Percentiles rank a stretch among this genome's conserved stretches.
Evolutionary conservation across 2,113 vertebrate genomes (phyloP).

Genomic region (Aspidoscelis tigris): DNA sequence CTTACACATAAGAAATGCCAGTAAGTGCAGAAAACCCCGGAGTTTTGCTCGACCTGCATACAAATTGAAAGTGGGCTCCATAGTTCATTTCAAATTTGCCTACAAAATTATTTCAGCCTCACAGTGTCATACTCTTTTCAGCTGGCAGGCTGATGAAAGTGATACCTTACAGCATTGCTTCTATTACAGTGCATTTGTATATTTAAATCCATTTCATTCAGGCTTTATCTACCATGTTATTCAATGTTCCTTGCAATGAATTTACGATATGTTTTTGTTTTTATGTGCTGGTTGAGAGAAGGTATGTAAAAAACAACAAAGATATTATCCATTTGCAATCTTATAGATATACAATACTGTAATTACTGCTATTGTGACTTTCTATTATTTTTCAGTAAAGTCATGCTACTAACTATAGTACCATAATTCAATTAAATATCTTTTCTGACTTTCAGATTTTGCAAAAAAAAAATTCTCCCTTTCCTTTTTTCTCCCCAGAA

Average conservation of each 20-base stretch:
- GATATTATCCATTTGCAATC: no score
- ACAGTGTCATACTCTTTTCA: neutral
- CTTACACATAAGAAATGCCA: neutral
- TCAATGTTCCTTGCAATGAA: neutral
- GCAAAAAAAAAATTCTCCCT: neutral
- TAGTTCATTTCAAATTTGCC: neutral
- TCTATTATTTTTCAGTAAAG: neutral
- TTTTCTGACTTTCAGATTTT: neutral
- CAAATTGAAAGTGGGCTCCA: neutral
- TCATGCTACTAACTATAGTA: neutral
- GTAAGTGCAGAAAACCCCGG: no score
- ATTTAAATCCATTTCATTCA: neutral
- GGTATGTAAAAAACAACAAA: neutral
- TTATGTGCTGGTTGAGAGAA: neutral
- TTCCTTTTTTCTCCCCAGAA: constrained; percentile 58
- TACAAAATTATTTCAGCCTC: neutral
- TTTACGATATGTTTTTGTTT: neutral
- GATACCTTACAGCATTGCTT: no score
- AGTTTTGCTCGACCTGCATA: neutral
- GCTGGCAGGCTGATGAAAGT: neutral
- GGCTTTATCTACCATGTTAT: neutral
- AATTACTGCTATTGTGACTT: neutral
- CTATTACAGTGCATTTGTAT: no score
- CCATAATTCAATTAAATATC: neutral
- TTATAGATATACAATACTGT: no score